Percentiles rank a stretch among this genome's conserved stretches.
phyloP scores from a whole-genome alignment of 2,797 vertebrate genomes.

The Dendrocincla fuliginosa region DNA sequence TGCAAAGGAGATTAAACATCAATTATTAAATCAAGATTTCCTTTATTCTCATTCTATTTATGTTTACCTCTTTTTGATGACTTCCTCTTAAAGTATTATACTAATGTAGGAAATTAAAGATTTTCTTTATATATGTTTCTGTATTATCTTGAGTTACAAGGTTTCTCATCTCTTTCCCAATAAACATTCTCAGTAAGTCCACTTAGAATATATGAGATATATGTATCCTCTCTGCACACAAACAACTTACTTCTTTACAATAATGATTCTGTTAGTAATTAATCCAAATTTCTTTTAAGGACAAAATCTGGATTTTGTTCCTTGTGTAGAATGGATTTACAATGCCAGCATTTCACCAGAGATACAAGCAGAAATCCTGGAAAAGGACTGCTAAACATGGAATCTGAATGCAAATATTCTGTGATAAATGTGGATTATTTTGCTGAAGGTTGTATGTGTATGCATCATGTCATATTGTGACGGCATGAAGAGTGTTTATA shows the following conservation, averaged over 20 bases:
- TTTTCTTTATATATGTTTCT: background rate
- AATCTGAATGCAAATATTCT: background rate
- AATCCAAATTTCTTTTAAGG: background rate
- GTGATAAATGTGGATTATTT: background rate
- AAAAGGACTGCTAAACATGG: background rate
- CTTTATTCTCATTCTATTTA: background rate
- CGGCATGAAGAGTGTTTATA: background rate
- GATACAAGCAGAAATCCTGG: background rate
- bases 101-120: background rate
- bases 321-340: background rate
- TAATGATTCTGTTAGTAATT: background rate
- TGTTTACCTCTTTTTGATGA: background rate
- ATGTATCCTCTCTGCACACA: background rate
- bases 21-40: conserved; percentile 33
- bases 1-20: conserved; percentile 24
- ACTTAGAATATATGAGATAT: background rate
- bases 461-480: fast-evolving
- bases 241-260: background rate
- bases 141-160: background rate
- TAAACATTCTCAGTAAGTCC: background rate
- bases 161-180: background rate
- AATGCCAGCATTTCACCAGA: background rate
- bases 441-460: background rate
- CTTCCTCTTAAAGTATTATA: background rate
- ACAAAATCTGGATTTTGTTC: background rate